phyloP scores from a whole-genome alignment of 1,140 invertebrate species.

The Drosophila orosa region DNA sequence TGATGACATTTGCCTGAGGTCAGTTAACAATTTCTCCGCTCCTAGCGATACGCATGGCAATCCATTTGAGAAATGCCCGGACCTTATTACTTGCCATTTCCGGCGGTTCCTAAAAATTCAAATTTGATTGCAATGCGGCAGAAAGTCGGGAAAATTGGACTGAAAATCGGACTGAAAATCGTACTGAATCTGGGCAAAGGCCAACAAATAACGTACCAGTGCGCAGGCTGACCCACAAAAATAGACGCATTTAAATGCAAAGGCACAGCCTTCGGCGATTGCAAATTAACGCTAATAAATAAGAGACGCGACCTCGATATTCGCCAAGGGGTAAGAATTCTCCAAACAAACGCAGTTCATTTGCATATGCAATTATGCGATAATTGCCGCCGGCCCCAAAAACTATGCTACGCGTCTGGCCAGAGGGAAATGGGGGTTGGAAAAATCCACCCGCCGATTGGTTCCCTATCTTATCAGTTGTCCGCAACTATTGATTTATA shows the following conservation, averaged over 20 bases:
- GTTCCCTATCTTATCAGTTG: constrained; percentile 63
- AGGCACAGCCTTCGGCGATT: constrained; percentile 65
- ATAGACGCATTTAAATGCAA: constrained; percentile 65
- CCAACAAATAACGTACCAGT: constrained; percentile 41
- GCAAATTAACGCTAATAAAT: constrained; percentile 78
- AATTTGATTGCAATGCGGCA: constrained; percentile 82
- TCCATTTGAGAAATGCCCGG: constrained; percentile 29
- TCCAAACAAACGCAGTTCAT: constrained; percentile 5
- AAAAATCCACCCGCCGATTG: background rate
- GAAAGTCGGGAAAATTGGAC: constrained; percentile 29
- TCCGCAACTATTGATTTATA: constrained; percentile 64
- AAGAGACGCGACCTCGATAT: constrained; percentile 51
- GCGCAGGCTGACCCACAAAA: constrained; percentile 39
- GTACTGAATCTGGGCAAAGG: constrained; percentile 69
- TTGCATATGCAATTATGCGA: constrained; percentile 33
- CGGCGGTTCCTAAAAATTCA: constrained; percentile 75
- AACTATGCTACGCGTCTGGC: constrained; percentile 43
- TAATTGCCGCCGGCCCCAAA: constrained; percentile 53
- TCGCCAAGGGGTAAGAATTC: background rate
- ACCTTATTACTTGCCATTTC: constrained; percentile 72
- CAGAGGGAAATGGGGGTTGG: background rate
- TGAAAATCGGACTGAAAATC: constrained; percentile 19
- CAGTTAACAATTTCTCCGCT: constrained; percentile 36
- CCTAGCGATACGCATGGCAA: constrained; percentile 44
- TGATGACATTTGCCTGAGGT: constrained; percentile 41